A percentile compares a stretch with the other conserved stretches of the same genome.
Evolutionary conservation across 1,140 invertebrate species (phyloP).

Genomic region (Magallana ariakensis): DNA sequence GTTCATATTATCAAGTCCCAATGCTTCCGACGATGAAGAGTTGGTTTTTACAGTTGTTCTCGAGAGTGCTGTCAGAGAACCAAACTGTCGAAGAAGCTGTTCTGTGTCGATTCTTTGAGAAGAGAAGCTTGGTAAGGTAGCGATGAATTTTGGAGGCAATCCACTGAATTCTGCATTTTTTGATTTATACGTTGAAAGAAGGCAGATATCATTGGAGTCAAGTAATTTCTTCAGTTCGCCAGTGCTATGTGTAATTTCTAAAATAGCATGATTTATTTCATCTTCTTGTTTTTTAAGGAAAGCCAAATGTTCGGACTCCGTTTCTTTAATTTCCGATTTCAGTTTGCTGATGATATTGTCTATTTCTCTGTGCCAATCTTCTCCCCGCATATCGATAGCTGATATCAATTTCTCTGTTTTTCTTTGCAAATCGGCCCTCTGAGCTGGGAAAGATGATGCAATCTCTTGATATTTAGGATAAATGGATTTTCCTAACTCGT

Average conservation of each 20-base stretch:
- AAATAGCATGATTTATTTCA: not conserved
- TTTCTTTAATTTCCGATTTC: not conserved
- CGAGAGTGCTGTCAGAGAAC: not conserved
- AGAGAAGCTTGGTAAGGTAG: not conserved
- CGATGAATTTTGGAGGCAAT: not conserved
- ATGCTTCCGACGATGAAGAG: too few species aligned
- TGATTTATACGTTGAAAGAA: not conserved
- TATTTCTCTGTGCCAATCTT: not conserved
- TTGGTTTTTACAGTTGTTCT: too few species aligned
- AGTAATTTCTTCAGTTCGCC: not conserved
- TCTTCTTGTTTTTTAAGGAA: not conserved
- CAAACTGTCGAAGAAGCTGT: not conserved
- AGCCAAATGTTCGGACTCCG: not conserved
- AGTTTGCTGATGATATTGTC: not conserved
- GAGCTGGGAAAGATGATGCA: not conserved
- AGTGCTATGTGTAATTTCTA: not conserved
- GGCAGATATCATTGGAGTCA: not conserved
- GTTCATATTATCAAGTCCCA: too few species aligned
- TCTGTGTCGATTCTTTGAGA: not conserved
- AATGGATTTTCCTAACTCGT: not conserved
- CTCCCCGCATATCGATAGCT: not conserved
- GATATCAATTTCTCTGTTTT: not conserved
- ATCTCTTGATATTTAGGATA: slow-evolving; percentile 4
- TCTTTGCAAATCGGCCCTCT: not conserved
- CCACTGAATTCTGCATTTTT: not conserved